Evolutionary conservation across 2,888 invertebrate species (phyloP).

Genomic region (Papilio gigon): DNA sequence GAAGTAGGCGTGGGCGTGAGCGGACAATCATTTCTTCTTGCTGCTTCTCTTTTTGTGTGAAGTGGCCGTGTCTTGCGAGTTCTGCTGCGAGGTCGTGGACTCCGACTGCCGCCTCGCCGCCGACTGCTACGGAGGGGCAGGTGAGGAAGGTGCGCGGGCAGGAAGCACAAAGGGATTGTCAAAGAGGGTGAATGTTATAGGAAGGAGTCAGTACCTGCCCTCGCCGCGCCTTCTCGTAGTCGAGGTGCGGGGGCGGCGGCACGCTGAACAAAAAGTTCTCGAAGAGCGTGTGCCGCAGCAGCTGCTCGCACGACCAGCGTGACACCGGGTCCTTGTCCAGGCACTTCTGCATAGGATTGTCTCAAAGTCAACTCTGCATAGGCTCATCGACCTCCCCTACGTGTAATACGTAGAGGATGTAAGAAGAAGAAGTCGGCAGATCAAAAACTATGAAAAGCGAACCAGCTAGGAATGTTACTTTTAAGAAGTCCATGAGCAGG

Average conservation of each 20-base stretch:
- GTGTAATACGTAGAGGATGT: too few species aligned
- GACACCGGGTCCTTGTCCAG: constrained; percentile 96
- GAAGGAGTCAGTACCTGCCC: constrained; percentile 60
- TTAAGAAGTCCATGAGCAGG: constrained; percentile 91
- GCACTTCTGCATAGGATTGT: constrained; percentile 86
- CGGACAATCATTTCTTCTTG: constrained; percentile 44
- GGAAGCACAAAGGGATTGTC: background rate
- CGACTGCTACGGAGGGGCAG: constrained; percentile 21
- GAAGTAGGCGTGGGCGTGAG: background rate
- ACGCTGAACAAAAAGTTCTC: constrained; percentile 92
- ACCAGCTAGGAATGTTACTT: constrained; percentile 75
- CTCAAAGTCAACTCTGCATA: background rate
- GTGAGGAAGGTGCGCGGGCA: background rate
- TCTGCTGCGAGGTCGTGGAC: constrained; percentile 8
- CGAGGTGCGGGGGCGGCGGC: constrained; percentile 86
- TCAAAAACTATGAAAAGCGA: background rate
- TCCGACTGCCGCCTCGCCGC: constrained; percentile 24
- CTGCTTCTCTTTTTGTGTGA: constrained; percentile 41
- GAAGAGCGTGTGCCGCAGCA: constrained; percentile 95
- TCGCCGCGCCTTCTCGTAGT: constrained; percentile 74
- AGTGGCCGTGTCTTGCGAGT: constrained; percentile 11
- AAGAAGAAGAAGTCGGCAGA: background rate
- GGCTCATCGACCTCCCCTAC: background rate
- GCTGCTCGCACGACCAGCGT: constrained; percentile 95
- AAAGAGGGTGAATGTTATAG: background rate